phyloP scores from a whole-genome alignment of 2,113 vertebrate species.

The Thunnus maccoyii region DNA sequence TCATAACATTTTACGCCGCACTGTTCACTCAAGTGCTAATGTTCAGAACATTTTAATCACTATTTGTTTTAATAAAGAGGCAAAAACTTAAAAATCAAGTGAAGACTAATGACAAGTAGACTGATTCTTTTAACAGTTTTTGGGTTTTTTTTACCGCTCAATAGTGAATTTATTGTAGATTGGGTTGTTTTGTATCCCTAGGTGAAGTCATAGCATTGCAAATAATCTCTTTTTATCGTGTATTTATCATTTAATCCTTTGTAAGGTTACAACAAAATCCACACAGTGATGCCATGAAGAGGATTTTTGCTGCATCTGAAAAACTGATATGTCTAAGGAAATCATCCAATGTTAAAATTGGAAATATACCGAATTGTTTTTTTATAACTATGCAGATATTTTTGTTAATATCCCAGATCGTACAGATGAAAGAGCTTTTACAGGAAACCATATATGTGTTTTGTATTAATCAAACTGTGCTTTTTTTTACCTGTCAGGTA shows the following conservation, averaged over 20 bases:
- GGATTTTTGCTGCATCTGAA: not conserved
- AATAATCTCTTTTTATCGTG: not conserved
- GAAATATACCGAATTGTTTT: too few species aligned
- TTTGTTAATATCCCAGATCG: constrained; percentile 5
- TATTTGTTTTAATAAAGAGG: not conserved
- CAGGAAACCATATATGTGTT: not conserved
- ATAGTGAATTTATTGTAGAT: not conserved
- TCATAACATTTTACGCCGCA: not conserved
- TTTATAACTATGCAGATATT: not conserved
- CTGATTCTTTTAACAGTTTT: not conserved
- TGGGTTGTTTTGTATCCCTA: not conserved
- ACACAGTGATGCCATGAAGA: too few species aligned
- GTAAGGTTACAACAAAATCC: too few species aligned
- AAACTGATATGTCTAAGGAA: not conserved
- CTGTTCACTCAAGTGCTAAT: not conserved
- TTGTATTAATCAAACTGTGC: not conserved
- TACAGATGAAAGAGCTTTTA: constrained; percentile 5
- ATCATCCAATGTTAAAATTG: not conserved
- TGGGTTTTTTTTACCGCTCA: not conserved
- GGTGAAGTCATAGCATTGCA: not conserved
- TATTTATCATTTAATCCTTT: too few species aligned
- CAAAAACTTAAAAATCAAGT: not conserved
- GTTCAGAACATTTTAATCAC: not conserved
- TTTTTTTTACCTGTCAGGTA: constrained; percentile 2
- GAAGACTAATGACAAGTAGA: not conserved